Percentiles rank a stretch among this genome's conserved stretches.
These are phyloP conservation scores for Stylophora pistillata DNA, from an alignment of 64 coral and sea anemone species.

Conservation along the genomic window DNA sequence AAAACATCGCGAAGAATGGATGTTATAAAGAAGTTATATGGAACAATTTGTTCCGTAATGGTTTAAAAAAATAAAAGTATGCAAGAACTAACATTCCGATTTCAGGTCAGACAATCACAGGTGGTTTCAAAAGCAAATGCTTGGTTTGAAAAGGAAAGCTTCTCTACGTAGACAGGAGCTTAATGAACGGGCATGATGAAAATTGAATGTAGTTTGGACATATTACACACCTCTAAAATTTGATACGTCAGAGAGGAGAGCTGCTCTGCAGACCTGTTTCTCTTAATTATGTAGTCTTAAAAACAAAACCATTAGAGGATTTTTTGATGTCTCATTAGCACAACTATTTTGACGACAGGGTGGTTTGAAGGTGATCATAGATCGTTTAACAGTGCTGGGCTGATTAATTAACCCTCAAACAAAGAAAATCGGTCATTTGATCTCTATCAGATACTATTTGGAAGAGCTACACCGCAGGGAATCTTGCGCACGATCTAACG, in stretches of 20 bases:
- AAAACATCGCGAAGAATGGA: too few species aligned
- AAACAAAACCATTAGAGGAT: neutral
- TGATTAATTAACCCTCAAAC: neutral
- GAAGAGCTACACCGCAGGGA: conserved; percentile 6
- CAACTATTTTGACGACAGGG: too few species aligned
- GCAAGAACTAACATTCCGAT: neutral
- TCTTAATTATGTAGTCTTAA: neutral
- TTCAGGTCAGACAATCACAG: neutral
- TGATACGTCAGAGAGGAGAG: too few species aligned
- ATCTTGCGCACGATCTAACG: neutral
- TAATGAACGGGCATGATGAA: neutral
- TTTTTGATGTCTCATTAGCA: too few species aligned
- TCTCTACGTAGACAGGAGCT: neutral
- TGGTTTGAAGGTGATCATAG: neutral
- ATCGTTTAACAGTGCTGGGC: neutral
- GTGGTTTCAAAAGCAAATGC: too few species aligned
- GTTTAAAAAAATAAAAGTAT: neutral
- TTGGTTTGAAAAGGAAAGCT: too few species aligned
- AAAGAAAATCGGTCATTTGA: neutral
- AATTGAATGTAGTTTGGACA: neutral
- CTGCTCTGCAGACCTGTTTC: too few species aligned
- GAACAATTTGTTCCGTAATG: neutral
- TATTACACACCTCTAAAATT: neutral
- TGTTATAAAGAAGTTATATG: neutral
- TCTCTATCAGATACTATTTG: neutral